Evolutionary conservation across 2,113 vertebrate species (phyloP).

Genomic region (Dermatemys mawii): DNA sequence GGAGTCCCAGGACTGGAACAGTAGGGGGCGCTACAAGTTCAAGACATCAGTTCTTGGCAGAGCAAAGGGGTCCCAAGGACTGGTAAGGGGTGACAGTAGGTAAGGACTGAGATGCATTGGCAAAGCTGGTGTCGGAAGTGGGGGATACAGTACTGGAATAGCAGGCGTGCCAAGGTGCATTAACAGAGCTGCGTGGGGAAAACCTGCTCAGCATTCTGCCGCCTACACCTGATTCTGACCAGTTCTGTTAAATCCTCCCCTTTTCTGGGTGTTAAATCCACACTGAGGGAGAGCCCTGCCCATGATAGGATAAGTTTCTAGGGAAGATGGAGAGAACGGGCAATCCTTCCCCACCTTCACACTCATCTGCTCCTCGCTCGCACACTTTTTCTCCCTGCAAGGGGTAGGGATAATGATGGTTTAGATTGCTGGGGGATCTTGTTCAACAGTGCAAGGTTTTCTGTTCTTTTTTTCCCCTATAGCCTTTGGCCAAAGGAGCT

Average conservation of each 20-base stretch:
- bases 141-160: background rate
- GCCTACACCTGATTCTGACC: background rate
- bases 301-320: background rate
- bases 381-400: accelerated
- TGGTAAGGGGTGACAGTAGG: background rate
- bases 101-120: background rate
- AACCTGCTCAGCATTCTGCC: background rate
- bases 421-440: background rate
- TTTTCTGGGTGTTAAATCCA: background rate
- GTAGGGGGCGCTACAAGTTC: background rate
- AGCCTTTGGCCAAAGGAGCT: conserved; percentile 92
- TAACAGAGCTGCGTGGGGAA: background rate
- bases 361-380: background rate
- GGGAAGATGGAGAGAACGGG: background rate
- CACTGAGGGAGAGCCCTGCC: accelerated
- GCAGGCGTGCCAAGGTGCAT: background rate
- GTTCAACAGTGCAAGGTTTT: background rate
- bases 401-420: background rate
- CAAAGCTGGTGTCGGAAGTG: background rate
- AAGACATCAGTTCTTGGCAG: background rate
- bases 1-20: background rate
- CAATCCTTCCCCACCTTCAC: background rate
- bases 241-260: background rate
- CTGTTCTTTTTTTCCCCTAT: background rate
- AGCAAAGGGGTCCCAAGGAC: background rate